These are phyloP conservation scores for Thalassoma bifasciatum DNA, from an alignment of 2,113 vertebrate genomes.

Conservation along the genomic window DNA sequence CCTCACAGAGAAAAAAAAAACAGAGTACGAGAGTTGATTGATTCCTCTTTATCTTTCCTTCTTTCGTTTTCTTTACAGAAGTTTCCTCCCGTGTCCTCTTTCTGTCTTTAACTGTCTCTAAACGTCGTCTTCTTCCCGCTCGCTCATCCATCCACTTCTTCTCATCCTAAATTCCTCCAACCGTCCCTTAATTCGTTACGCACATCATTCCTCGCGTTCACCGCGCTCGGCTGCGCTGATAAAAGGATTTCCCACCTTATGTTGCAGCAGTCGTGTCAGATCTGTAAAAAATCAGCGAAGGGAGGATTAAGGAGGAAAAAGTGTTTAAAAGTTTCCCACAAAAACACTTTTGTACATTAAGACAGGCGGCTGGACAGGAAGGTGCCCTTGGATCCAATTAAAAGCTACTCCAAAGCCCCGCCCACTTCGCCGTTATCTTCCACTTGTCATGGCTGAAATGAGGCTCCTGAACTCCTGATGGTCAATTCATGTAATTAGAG, in stretches of 20 bases:
- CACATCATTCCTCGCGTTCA: slow-evolving; percentile 54
- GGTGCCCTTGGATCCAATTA: slow-evolving; percentile 58
- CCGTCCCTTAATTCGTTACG: slow-evolving; percentile 43
- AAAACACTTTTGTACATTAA: slow-evolving; percentile 44
- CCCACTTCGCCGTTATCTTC: neutral
- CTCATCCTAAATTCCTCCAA: slow-evolving; percentile 38
- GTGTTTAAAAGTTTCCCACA: slow-evolving; percentile 68
- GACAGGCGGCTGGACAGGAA: slow-evolving; percentile 34
- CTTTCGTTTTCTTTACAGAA: neutral
- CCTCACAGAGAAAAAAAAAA: neutral
- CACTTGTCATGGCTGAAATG: slow-evolving; percentile 31
- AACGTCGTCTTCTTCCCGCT: neutral
- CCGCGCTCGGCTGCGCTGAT: slow-evolving; percentile 56
- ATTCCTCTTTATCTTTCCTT: neutral
- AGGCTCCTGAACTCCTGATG: slow-evolving; percentile 34
- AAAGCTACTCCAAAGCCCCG: slow-evolving; percentile 23
- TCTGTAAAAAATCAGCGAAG: slow-evolving; percentile 58
- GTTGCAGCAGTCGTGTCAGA: slow-evolving; percentile 64
- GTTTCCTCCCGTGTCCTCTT: slow-evolving; percentile 19
- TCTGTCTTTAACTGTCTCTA: slow-evolving; percentile 25
- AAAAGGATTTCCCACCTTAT: slow-evolving; percentile 70
- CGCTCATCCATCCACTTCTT: slow-evolving; percentile 7
- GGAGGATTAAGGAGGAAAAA: slow-evolving; percentile 68
- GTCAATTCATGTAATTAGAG: slow-evolving; percentile 55
- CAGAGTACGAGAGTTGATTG: slow-evolving; percentile 7